Evolutionary conservation across 2,797 vertebrate species (phyloP).

Genomic region (Limosa lapponica): DNA sequence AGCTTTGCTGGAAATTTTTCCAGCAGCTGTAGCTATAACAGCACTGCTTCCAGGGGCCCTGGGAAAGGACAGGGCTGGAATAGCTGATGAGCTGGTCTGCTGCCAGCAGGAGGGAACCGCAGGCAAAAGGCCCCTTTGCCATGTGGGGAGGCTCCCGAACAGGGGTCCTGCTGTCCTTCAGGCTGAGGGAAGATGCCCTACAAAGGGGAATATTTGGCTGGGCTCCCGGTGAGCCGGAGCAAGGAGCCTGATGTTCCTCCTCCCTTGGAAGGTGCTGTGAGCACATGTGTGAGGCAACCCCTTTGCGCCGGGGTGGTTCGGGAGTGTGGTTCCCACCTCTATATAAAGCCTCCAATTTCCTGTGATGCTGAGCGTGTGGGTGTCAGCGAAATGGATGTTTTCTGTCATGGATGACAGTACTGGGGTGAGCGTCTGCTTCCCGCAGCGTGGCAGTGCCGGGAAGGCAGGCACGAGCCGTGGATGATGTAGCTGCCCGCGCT

Average conservation of each 20-base stretch:
- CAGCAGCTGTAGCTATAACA: neutral
- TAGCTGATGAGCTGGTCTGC: neutral
- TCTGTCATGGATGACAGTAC: constrained; percentile 30
- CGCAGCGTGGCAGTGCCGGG: neutral
- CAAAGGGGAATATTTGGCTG: rapidly evolving
- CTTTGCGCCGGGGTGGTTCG: neutral
- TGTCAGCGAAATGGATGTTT: neutral
- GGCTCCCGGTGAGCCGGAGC: rapidly evolving
- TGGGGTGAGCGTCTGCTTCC: neutral
- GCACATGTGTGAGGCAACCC: constrained; percentile 27
- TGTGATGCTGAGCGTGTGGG: neutral
- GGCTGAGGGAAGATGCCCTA: neutral
- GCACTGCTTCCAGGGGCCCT: neutral
- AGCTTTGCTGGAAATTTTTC: neutral
- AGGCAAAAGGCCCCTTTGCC: neutral
- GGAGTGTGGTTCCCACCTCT: constrained; percentile 34
- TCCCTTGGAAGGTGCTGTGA: neutral
- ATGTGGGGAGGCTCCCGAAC: rapidly evolving
- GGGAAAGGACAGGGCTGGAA: neutral
- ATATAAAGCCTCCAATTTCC: constrained; percentile 12
- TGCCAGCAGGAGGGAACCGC: neutral
- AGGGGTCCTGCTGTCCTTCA: rapidly evolving
- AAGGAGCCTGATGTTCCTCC: neutral
- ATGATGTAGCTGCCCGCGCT: neutral
- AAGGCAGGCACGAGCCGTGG: neutral